Evolutionary conservation across 1,140 invertebrate species (phyloP), one percentile per base, ranked within the genome.

Genomic region (Augochlora pura): DNA sequence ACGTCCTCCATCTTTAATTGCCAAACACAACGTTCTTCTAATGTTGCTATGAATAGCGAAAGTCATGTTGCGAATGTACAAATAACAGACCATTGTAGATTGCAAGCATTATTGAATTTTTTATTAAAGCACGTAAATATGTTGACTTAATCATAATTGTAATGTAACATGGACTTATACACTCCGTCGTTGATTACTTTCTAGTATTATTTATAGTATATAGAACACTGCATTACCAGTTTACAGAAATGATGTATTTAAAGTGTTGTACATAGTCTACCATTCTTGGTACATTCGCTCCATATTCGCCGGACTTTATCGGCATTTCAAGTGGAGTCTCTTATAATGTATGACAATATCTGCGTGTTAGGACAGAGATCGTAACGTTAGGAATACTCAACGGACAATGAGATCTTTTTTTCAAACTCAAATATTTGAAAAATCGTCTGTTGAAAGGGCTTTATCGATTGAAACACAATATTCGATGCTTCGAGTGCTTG

Each of bases 301-400:
- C 27, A 64, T 65, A 74, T 74, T 25, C 38, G 18, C 32, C 14
- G 46, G 25, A 60, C 42, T 38, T 14, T 46, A 69, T 76, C 60
- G 25, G 60, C 60, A 60, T 68, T 60, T 57, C 25, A 59, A 46
- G 23, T 46, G 62, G 57, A 39, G n/a, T 12, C 18, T 49, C 23
- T 32, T 39, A 46, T 39, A 39, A 57, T n/a, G 12, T 14, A 23
- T 6, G 6, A 38, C 27, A 8, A 63, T 63, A 38, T 9, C 54
- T 21, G 54, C 21, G 6, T 9, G 54, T 57, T n/a, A 8, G 60
- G 21, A 2, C 27, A 21, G 2, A 38, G 8, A 63, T 38, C 16
- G 7, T 38, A 63, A 21, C 7, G 1, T 16, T 9, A 38, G 5
- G 18, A 21, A 38, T 38, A 59, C 8, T 18, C n/a, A 62, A 72